Evolutionary conservation across 2,888 invertebrate species (phyloP).

Genomic region (Parthenolecanium corni): DNA sequence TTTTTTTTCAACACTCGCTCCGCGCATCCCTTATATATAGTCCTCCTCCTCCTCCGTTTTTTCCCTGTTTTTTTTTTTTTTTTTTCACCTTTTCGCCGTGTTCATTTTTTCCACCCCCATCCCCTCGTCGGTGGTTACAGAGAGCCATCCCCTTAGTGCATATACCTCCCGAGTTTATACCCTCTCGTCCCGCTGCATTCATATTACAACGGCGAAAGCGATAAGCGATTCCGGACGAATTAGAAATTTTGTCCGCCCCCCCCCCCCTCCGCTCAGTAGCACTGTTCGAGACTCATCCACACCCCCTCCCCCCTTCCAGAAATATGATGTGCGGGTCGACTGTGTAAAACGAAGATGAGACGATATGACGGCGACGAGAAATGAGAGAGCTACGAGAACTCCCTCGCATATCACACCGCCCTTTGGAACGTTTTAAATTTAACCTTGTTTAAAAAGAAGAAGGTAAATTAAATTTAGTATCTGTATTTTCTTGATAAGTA

Average conservation of each 20-base stretch:
- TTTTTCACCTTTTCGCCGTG: too few species aligned
- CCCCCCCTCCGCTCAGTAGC: not conserved
- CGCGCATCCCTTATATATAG: too few species aligned
- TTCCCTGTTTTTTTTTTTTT: too few species aligned
- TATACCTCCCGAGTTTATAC: not conserved
- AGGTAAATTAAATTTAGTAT: slow-evolving; percentile 24
- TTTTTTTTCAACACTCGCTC: too few species aligned
- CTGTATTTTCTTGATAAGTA: slow-evolving; percentile 25
- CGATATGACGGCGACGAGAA: slow-evolving; percentile 16
- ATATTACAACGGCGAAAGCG: slow-evolving; percentile 21
- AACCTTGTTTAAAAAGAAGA: slow-evolving; percentile 23
- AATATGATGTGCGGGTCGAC: not conserved
- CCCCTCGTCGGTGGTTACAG: too few species aligned
- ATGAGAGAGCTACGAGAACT: not conserved
- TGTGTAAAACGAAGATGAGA: slow-evolving; percentile 22
- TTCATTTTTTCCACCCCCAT: too few species aligned
- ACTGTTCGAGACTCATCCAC: not conserved
- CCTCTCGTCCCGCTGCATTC: slow-evolving; percentile 12
- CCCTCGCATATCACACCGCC: not conserved
- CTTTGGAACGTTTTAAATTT: slow-evolving; percentile 24
- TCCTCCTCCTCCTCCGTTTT: too few species aligned
- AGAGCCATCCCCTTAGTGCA: not conserved
- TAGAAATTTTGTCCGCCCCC: slow-evolving; percentile 14
- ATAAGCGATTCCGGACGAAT: slow-evolving; percentile 27
- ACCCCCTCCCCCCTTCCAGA: too few species aligned